Evolutionary conservation across 2,797 vertebrate genomes (phyloP).

Genomic region (Lacerta bilineata): DNA sequence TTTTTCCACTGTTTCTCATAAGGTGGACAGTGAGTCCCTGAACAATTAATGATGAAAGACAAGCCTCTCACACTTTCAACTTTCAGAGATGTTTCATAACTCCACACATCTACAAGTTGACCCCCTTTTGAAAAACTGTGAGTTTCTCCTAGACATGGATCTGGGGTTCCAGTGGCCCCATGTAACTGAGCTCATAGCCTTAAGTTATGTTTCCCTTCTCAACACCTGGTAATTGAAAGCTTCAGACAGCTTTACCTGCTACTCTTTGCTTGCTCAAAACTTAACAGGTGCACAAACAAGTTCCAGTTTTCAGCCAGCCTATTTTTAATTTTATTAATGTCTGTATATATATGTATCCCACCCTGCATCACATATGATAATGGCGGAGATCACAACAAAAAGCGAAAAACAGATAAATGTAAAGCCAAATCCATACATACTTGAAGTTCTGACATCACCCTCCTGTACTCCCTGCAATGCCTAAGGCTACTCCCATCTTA

Average conservation of each 20-base stretch:
- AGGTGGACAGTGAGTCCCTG: not conserved
- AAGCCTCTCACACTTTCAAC: not conserved
- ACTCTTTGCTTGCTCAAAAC: not conserved
- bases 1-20: conserved; percentile 13
- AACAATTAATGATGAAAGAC: not conserved
- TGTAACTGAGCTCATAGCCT: not conserved
- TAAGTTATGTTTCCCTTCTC: not conserved
- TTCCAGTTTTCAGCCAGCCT: not conserved
- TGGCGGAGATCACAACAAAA: no score
- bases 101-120: not conserved
- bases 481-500: not conserved
- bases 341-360: no score
- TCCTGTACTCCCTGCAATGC: not conserved
- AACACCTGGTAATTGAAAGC: no score
- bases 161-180: not conserved
- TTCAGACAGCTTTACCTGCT: not conserved
- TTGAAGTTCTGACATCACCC: no score
- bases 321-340: not conserved
- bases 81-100: not conserved
- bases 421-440: no score
- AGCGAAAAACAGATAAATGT: no score
- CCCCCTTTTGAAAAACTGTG: not conserved
- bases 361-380: no score
- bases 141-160: not conserved
- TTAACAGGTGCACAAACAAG: no score